These are phyloP conservation scores for Limonius californicus DNA, from an alignment of 1,140 invertebrate species.

Conservation along the genomic window DNA sequence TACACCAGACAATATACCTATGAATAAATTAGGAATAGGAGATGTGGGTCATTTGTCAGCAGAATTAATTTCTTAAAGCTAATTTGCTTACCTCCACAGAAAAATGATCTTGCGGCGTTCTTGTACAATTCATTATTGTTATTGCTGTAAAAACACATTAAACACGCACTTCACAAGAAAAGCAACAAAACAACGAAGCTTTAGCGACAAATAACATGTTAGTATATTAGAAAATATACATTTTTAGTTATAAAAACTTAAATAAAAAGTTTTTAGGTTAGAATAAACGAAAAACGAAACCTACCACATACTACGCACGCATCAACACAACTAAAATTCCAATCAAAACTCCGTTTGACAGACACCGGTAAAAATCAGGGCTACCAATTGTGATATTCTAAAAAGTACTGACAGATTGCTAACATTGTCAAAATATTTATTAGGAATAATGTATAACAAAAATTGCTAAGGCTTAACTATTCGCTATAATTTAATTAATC, in stretches of 20 bases:
- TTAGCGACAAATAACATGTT: neutral
- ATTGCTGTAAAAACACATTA: conserved; percentile 14
- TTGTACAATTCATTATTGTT: conserved; percentile 17
- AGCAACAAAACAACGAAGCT: conserved; percentile 16
- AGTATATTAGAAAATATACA: neutral
- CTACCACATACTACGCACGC: conserved; percentile 22
- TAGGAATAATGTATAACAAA: no score
- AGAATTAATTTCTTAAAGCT: no score
- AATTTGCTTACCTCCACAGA: conserved; percentile 13
- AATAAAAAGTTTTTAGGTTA: conserved; percentile 15
- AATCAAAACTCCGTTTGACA: conserved; percentile 2
- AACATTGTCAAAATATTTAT: no score
- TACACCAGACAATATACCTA: no score
- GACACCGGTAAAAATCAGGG: neutral
- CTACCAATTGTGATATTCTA: neutral
- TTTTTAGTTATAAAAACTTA: conserved; percentile 16
- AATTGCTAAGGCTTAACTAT: no score
- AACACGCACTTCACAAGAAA: conserved; percentile 15
- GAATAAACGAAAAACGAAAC: conserved; percentile 18
- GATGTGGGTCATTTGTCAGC: no score
- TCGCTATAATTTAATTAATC: no score
- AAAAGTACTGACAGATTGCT: neutral
- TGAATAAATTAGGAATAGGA: no score
- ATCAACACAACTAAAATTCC: conserved; percentile 21
- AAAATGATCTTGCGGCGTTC: conserved; percentile 17